Conservation (phyloP, 2,888 invertebrate species). For the Capitulum mitella region DNA sequence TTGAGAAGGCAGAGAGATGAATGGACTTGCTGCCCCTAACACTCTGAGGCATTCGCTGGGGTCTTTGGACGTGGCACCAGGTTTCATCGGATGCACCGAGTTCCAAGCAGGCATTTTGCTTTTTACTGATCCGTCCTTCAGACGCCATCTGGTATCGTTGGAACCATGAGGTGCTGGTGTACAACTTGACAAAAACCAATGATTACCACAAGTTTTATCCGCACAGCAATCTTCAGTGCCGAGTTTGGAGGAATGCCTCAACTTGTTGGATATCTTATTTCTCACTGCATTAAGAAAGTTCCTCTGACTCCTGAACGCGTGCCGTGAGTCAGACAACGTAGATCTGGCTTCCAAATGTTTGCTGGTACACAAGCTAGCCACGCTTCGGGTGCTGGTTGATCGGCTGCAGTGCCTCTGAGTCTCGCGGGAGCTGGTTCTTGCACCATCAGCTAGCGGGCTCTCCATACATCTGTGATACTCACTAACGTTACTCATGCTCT, state of each 20-base stretch:
- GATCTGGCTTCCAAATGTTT: neutral
- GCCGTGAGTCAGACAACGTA: neutral
- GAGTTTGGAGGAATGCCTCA: neutral
- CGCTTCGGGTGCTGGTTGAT: neutral
- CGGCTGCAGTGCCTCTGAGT: neutral
- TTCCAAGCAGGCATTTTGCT: neutral
- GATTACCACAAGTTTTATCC: neutral
- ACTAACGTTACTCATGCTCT: neutral
- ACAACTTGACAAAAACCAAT: too few relatives aligned
- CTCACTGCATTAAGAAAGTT: neutral
- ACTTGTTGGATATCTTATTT: neutral
- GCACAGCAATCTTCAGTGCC: too few relatives aligned
- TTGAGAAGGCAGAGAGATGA: neutral
- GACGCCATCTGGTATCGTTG: too few relatives aligned
- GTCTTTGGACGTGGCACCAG: neutral
- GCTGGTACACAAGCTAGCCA: neutral
- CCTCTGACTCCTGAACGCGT: neutral
- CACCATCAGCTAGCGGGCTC: neutral
- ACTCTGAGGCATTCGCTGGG: neutral
- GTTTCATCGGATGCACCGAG: neutral
- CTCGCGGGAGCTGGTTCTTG: neutral
- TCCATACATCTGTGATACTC: neutral
- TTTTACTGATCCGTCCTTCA: too few relatives aligned
- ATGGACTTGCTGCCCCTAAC: neutral
- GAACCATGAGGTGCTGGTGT: too few relatives aligned